Conservation (phyloP, 2,797 vertebrate species). For the Neosalanx taihuensis region DNA sequence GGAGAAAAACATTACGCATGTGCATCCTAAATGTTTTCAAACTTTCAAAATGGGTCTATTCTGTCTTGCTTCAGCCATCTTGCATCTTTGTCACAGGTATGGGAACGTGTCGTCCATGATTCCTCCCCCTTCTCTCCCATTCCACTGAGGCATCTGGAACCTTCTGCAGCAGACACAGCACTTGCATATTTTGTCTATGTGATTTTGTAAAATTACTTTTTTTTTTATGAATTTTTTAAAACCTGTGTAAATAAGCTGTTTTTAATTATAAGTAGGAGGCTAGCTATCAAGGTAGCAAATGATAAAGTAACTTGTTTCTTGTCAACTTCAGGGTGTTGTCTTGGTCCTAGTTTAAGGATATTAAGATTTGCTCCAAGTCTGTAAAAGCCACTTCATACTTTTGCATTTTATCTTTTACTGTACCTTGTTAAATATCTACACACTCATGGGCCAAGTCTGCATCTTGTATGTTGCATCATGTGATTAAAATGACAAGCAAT, state of each 20-base stretch:
- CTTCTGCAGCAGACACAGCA: constrained; percentile 31
- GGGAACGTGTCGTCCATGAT: constrained; percentile 57
- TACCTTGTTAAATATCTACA: background rate
- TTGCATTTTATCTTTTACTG: background rate
- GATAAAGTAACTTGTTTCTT: constrained; percentile 26
- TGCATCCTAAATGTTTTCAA: too few species aligned
- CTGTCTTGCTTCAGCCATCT: background rate
- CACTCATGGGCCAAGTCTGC: constrained; percentile 30
- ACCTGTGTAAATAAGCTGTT: constrained; percentile 13
- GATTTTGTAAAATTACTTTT: constrained; percentile 15
- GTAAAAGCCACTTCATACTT: constrained; percentile 8
- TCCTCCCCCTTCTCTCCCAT: constrained; percentile 54
- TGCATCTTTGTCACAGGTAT: constrained; percentile 53
- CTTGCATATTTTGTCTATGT: constrained; percentile 32
- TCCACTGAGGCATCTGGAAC: constrained; percentile 25
- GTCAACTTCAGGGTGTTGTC: background rate
- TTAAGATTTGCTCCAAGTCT: background rate
- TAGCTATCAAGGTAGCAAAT: constrained; percentile 24
- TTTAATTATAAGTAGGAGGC: constrained; percentile 31
- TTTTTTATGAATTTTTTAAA: constrained; percentile 35
- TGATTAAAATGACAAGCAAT: constrained; percentile 46
- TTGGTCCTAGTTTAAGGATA: background rate
- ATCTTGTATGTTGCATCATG: constrained; percentile 7
- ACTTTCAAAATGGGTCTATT: too few species aligned
- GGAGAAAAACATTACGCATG: too few species aligned